phyloP scores from a whole-genome alignment of 2,797 vertebrate genomes.

The Hypotaenidia philippensis region DNA sequence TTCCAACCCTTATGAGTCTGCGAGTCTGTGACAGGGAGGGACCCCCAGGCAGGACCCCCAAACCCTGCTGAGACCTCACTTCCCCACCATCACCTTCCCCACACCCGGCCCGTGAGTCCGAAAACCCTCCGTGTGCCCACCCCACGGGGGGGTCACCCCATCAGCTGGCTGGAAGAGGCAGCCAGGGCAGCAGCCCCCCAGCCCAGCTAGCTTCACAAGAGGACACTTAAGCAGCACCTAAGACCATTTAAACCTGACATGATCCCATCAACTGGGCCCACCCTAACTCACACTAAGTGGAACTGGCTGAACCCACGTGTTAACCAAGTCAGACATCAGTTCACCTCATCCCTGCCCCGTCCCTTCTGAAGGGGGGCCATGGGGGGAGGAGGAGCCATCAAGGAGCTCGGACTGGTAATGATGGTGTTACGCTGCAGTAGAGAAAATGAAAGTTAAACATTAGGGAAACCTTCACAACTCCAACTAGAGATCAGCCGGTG shows the following conservation, averaged over 20 bases:
- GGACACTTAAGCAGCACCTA: not conserved
- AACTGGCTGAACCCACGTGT: not conserved
- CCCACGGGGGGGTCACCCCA: accelerated
- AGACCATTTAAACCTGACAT: not conserved
- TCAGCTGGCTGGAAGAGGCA: too few relatives aligned
- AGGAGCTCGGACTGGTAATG: slow-evolving; percentile 22
- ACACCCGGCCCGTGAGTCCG: accelerated
- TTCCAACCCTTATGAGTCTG: too few relatives aligned
- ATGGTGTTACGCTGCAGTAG: slow-evolving; percentile 21
- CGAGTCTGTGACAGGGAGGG: too few relatives aligned
- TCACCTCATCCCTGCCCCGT: not conserved
- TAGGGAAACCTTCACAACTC: slow-evolving; percentile 47
- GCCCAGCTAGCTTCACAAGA: not conserved
- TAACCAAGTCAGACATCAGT: not conserved
- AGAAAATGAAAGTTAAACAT: slow-evolving; percentile 70
- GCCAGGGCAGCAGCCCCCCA: too few relatives aligned
- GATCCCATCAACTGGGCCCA: slow-evolving; percentile 58
- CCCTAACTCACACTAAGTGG: not conserved
- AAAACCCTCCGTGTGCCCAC: accelerated
- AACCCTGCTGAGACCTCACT: accelerated
- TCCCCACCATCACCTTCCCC: accelerated
- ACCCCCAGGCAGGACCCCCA: not conserved
- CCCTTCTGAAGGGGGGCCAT: not conserved
- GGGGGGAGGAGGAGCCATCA: not conserved
- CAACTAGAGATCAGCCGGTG: slow-evolving; percentile 22